phyloP scores from a whole-genome alignment of 2,888 invertebrate genomes.

The Petrolisthes cinctipes region DNA sequence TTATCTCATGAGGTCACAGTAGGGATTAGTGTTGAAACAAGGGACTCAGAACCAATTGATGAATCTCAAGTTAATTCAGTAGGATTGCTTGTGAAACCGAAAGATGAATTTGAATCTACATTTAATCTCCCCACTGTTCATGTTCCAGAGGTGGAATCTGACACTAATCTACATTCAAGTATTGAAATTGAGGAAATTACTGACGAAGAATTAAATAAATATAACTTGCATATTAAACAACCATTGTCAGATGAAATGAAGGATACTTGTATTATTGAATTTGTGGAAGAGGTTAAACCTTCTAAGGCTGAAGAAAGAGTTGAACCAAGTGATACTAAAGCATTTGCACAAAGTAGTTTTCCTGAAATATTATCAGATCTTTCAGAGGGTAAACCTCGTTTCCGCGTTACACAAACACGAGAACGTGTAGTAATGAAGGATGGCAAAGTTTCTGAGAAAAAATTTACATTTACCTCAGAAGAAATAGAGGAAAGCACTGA shows the following conservation, averaged over 20 bases:
- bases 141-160: slow-evolving; percentile 42
- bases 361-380: slow-evolving; percentile 17
- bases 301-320: slow-evolving; percentile 17
- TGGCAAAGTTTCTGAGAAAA: slow-evolving; percentile 29
- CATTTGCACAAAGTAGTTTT: slow-evolving; percentile 31
- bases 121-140: slow-evolving; percentile 41
- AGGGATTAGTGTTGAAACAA: slow-evolving; percentile 42
- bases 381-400: neutral
- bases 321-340: slow-evolving; percentile 5
- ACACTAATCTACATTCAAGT: slow-evolving; percentile 32
- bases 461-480: slow-evolving; percentile 30
- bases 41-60: neutral
- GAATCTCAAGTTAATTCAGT: slow-evolving; percentile 31
- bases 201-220: slow-evolving; percentile 19
- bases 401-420: slow-evolving; percentile 28
- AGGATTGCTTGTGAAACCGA: slow-evolving; percentile 19
- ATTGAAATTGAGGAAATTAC: slow-evolving; percentile 41
- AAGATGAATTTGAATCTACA: slow-evolving; percentile 44
- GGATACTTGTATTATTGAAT: slow-evolving; percentile 13
- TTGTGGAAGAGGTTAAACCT: slow-evolving; percentile 23
- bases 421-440: slow-evolving; percentile 27
- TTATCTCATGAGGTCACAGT: slow-evolving; percentile 35
- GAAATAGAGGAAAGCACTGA: slow-evolving; percentile 5
- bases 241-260: slow-evolving; percentile 18
- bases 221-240: slow-evolving; percentile 8